These are phyloP conservation scores for Dugesia japonica DNA, from an alignment of 2,888 invertebrate genomes.

Conservation along the genomic window DNA sequence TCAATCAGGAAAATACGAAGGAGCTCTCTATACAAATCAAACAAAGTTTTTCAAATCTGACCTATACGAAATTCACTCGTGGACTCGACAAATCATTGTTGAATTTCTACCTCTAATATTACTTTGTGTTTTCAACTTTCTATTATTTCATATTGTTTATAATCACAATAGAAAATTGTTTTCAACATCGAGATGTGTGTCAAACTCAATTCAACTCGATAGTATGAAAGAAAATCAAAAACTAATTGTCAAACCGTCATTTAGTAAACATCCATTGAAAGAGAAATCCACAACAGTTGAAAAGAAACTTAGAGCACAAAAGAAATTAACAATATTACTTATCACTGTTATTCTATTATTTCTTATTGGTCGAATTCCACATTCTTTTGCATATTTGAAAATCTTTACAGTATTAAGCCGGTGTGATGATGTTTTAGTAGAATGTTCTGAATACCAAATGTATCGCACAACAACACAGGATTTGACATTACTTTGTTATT, in stretches of 20 bases:
- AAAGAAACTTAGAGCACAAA: constrained; percentile 4
- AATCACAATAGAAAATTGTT: background rate
- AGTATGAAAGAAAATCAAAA: background rate
- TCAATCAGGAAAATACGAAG: background rate
- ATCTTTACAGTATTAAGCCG: background rate
- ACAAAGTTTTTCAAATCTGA: background rate
- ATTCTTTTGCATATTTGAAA: background rate
- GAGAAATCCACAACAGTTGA: background rate
- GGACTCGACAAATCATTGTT: constrained; percentile 17
- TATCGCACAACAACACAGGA: background rate
- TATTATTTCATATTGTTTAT: background rate
- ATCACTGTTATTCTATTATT: constrained; percentile 22
- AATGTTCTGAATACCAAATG: background rate
- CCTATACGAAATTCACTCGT: background rate
- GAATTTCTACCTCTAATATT: constrained; percentile 3
- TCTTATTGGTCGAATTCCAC: constrained; percentile 24
- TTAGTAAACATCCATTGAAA: background rate
- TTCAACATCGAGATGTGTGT: background rate
- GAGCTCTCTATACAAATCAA: background rate
- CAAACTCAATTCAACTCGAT: background rate
- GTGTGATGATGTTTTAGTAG: background rate
- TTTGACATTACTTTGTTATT: background rate
- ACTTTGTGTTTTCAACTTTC: constrained; percentile 21
- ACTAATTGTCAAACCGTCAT: background rate
- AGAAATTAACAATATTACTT: constrained; percentile 21